These are phyloP conservation scores for Clarias macrocephalus DNA, from an alignment of 2,113 vertebrate species.

Conservation along the genomic window DNA sequence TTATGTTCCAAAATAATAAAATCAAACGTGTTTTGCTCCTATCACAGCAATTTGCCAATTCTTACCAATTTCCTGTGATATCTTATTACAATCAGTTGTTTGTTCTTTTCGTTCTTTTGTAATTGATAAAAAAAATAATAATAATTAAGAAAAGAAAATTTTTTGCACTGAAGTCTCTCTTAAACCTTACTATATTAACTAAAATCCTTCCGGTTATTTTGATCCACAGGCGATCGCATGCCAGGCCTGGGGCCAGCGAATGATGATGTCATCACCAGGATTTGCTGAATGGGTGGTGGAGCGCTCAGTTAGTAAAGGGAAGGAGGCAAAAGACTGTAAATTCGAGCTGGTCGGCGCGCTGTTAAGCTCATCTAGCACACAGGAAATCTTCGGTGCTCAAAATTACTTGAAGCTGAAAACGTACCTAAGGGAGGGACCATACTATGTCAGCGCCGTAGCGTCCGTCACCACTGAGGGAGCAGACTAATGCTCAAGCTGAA, in stretches of 20 bases:
- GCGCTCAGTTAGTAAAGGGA: conserved; percentile 85
- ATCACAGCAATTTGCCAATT: background rate
- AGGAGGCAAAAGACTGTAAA: conserved; percentile 91
- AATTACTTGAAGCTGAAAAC: conserved; percentile 85
- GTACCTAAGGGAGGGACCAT: conserved; percentile 88
- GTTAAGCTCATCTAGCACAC: conserved; percentile 78
- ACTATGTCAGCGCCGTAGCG: conserved; percentile 84
- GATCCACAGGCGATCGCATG: conserved; percentile 81
- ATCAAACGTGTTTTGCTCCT: background rate
- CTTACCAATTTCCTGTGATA: too few relatives aligned
- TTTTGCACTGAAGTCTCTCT: too few relatives aligned
- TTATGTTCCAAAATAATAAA: background rate
- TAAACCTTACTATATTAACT: background rate
- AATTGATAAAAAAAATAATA: too few relatives aligned
- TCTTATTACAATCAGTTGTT: too few relatives aligned
- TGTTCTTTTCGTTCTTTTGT: too few relatives aligned
- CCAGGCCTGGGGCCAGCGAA: conserved; percentile 89
- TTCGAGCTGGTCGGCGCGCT: conserved; percentile 90
- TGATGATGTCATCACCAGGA: conserved; percentile 87
- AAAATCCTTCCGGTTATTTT: background rate
- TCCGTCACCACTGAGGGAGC: conserved; percentile 86
- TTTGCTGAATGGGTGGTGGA: conserved; percentile 94
- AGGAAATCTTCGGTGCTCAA: conserved; percentile 85
- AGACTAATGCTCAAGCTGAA: conserved; percentile 66
- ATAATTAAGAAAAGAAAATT: too few relatives aligned